Conservation (phyloP, 2,888 invertebrate species). For the Pinctada fucata region DNA sequence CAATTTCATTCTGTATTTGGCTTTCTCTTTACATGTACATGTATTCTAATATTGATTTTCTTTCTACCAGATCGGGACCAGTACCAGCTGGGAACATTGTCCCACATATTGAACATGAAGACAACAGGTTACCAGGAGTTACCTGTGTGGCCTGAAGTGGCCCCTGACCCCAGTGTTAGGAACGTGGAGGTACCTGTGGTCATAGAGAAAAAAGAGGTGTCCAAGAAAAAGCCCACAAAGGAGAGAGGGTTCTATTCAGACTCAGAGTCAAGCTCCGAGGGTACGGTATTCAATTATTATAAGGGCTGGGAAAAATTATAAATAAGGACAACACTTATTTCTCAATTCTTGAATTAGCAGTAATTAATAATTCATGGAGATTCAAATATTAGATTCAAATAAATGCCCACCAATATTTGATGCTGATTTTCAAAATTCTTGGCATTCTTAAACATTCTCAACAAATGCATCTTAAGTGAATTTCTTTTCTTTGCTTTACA, state of each 20-base stretch:
- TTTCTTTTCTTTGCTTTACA: not conserved
- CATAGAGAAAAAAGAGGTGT: slow-evolving; percentile 52
- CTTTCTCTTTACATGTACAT: no score
- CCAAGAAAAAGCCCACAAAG: slow-evolving; percentile 59
- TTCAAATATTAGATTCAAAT: no score
- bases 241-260: slow-evolving; percentile 83
- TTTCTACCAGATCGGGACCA: slow-evolving; percentile 84
- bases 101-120: slow-evolving; percentile 92
- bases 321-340: no score
- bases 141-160: slow-evolving; percentile 87
- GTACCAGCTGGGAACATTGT: slow-evolving; percentile 95
- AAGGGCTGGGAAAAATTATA: not conserved
- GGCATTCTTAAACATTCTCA: not conserved
- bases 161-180: slow-evolving; percentile 87
- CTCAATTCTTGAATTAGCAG: no score
- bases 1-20: no score
- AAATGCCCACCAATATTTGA: no score
- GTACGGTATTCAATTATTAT: slow-evolving; percentile 25
- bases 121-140: slow-evolving; percentile 93
- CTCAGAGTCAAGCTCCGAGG: slow-evolving; percentile 68
- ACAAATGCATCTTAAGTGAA: not conserved
- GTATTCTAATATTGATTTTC: no score
- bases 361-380: no score
- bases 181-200: slow-evolving; percentile 80
- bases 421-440: no score